Evolutionary conservation across 2,888 invertebrate species (phyloP).

Genomic region (Caenorhabditis imperialis): DNA sequence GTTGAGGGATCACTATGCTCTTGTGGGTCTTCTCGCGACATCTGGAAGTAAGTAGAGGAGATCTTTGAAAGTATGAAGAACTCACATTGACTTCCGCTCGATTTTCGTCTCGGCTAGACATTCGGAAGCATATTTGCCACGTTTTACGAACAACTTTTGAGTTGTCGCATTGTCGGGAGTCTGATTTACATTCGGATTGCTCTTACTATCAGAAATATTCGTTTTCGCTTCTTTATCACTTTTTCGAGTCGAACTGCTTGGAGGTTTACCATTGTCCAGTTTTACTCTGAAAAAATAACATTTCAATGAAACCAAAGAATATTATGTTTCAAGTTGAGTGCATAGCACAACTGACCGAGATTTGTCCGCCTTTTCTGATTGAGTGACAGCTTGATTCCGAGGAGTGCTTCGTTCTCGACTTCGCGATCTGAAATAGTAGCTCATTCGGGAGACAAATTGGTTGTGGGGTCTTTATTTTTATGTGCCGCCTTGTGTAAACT

Average conservation of each 20-base stretch:
- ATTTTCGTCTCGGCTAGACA: conserved; percentile 64
- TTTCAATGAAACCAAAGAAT: too few species aligned
- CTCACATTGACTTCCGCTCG: conserved; percentile 59
- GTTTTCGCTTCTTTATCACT: neutral
- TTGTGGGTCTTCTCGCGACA: conserved; percentile 59
- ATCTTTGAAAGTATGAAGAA: conserved; percentile 15
- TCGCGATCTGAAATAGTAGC: conserved; percentile 39
- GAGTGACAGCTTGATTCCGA: conserved; percentile 50
- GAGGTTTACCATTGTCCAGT: conserved; percentile 10
- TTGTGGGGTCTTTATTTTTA: neutral
- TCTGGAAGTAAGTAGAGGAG: conserved; percentile 41
- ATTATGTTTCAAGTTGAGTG: too few species aligned
- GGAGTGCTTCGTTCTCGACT: conserved; percentile 49
- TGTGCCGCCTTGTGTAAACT: conserved; percentile 22
- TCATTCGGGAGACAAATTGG: neutral
- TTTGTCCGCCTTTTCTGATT: conserved; percentile 51
- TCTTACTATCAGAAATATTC: neutral
- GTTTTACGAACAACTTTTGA: conserved; percentile 48
- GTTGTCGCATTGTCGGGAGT: conserved; percentile 12
- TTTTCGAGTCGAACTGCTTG: conserved; percentile 8
- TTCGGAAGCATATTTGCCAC: conserved; percentile 45
- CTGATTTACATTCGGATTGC: too few species aligned
- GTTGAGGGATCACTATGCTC: conserved; percentile 47
- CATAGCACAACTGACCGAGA: conserved; percentile 54
- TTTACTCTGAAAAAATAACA: too few species aligned